Conservation (phyloP, 2,888 invertebrate genomes). For the Plusia festucae region DNA sequence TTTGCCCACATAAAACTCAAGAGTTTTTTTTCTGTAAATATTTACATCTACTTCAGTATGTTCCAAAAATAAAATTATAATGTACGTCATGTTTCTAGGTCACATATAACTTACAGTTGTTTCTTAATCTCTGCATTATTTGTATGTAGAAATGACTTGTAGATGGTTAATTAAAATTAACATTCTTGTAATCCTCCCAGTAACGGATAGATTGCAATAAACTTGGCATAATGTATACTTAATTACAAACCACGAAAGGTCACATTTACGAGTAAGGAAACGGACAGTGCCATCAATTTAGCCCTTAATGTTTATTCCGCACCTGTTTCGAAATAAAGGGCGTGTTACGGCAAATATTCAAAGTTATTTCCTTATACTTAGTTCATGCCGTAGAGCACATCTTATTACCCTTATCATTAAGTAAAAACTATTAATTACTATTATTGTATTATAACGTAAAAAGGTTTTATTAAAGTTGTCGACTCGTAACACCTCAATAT, state of each 20-base stretch:
- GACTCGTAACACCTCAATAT: neutral
- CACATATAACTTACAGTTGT: neutral
- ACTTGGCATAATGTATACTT: constrained; percentile 36
- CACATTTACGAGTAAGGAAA: constrained; percentile 56
- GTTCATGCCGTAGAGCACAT: neutral
- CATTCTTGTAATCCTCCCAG: constrained; percentile 42
- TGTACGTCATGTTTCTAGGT: constrained; percentile 7
- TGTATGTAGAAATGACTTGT: constrained; percentile 8
- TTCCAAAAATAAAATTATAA: neutral
- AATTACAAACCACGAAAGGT: constrained; percentile 58
- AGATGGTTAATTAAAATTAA: constrained; percentile 25
- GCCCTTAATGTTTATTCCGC: constrained; percentile 51
- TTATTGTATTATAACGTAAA: neutral
- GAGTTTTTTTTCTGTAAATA: too few species aligned
- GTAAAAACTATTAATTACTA: neutral
- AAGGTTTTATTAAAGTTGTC: too few species aligned
- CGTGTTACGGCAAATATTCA: constrained; percentile 21
- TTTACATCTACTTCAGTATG: too few species aligned
- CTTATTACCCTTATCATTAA: neutral
- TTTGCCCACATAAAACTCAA: too few species aligned
- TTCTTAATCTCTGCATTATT: neutral
- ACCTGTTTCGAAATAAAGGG: constrained; percentile 54
- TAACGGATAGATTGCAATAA: constrained; percentile 33
- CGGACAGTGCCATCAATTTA: constrained; percentile 57
- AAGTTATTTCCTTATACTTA: constrained; percentile 26